Evolutionary conservation across 1,140 invertebrate species (phyloP).

Genomic region (Meloidogyne hapla): DNA sequence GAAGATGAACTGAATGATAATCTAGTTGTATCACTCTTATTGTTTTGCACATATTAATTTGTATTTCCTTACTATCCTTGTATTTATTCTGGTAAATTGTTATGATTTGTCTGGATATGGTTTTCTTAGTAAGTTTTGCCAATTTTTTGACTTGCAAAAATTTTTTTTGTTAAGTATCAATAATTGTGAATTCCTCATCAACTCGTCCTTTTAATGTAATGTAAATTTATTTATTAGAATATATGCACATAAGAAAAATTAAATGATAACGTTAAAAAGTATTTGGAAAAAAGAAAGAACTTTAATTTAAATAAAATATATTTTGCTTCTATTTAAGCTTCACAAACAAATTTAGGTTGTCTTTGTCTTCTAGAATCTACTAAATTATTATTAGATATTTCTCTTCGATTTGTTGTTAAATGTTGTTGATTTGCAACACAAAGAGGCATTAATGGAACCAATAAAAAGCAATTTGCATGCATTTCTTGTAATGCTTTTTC

Average conservation of each 20-base stretch:
- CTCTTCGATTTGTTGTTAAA: constrained; percentile 15
- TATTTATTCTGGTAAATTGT: too few relatives aligned
- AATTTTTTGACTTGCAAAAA: too few relatives aligned
- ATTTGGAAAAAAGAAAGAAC: neutral
- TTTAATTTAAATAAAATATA: neutral
- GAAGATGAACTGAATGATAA: neutral
- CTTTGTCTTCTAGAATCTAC: neutral
- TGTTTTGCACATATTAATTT: too few relatives aligned
- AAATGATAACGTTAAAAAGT: neutral
- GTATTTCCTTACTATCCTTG: too few relatives aligned
- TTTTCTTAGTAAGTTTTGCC: too few relatives aligned
- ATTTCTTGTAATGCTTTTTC: constrained; percentile 57
- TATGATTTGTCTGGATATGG: too few relatives aligned
- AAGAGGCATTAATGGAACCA: constrained; percentile 62
- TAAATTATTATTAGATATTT: neutral
- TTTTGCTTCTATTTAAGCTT: neutral
- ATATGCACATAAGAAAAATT: too few relatives aligned
- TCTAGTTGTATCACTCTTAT: too few relatives aligned
- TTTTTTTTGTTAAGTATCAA: too few relatives aligned
- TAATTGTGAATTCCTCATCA: too few relatives aligned
- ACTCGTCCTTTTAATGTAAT: too few relatives aligned
- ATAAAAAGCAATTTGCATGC: constrained; percentile 61
- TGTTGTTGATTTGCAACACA: constrained; percentile 42
- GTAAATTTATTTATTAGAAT: too few relatives aligned
- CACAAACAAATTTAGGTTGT: constrained; percentile 2